A percentile compares a stretch with the other conserved stretches of the same genome.
Conservation (phyloP, 1,140 invertebrate genomes). For the Holotrichia oblita region DNA sequence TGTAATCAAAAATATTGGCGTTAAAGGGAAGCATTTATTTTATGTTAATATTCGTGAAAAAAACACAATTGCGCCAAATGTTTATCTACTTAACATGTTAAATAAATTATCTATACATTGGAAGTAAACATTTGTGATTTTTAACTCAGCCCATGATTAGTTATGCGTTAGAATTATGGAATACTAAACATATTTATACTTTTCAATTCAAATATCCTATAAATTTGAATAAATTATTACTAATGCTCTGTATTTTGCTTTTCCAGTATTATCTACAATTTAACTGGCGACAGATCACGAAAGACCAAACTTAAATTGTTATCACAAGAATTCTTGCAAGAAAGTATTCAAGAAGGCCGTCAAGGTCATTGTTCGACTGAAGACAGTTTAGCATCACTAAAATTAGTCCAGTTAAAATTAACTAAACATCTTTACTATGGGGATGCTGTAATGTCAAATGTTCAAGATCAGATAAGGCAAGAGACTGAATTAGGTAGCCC, state of each 20-base stretch:
- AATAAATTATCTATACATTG: no score
- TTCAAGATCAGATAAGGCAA: slow-evolving; percentile 63
- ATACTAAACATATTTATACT: no score
- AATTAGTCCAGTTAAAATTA: slow-evolving; percentile 87
- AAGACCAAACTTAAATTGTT: slow-evolving; percentile 86
- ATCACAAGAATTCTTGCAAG: slow-evolving; percentile 77
- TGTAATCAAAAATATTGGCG: no score
- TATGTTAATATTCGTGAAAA: no score
- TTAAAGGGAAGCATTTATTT: no score
- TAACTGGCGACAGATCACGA: slow-evolving; percentile 74
- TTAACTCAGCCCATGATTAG: no score
- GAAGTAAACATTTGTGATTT: no score
- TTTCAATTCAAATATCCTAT: no score
- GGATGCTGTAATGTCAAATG: slow-evolving; percentile 74
- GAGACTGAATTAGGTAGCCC: slow-evolving; percentile 58
- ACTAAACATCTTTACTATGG: slow-evolving; percentile 77
- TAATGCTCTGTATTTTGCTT: no score
- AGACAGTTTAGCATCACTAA: slow-evolving; percentile 85
- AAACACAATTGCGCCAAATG: no score
- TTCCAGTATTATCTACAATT: slow-evolving; percentile 85
- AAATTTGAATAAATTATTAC: slow-evolving; percentile 23
- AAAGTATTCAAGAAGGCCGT: slow-evolving; percentile 78
- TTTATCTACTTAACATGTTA: no score
- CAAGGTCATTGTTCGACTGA: slow-evolving; percentile 87
- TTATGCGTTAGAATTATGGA: no score